A percentile compares a stretch with the other conserved stretches of the same genome.
Evolutionary conservation across 2,888 invertebrate genomes (phyloP).

Genomic region (Nomada flava): DNA sequence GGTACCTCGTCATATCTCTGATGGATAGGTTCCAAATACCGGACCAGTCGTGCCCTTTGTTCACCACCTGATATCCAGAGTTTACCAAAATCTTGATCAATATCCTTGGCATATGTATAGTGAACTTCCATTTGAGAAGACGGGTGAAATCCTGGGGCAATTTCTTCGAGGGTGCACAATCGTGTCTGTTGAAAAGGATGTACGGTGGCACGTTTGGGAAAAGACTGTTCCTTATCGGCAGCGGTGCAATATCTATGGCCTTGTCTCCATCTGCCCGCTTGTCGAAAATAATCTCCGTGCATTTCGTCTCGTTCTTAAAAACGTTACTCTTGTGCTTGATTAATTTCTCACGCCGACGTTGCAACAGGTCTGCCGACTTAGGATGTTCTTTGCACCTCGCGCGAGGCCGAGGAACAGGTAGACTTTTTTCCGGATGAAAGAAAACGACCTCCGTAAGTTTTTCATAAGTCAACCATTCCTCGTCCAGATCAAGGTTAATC

Average conservation of each 20-base stretch:
- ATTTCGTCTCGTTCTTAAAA: not conserved
- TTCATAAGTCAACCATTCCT: constrained; percentile 44
- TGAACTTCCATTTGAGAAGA: constrained; percentile 40
- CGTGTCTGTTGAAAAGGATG: constrained; percentile 32
- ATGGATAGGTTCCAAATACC: constrained; percentile 36
- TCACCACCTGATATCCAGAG: constrained; percentile 32
- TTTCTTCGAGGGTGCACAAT: not conserved
- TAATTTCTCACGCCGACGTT: not conserved
- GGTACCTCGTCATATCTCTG: constrained; percentile 22
- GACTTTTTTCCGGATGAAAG: not conserved
- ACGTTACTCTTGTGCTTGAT: not conserved
- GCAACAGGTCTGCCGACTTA: not conserved
- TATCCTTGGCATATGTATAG: constrained; percentile 34
- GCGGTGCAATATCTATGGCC: not conserved
- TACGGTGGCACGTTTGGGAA: constrained; percentile 50
- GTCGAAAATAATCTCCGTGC: constrained; percentile 17
- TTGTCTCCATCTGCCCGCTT: constrained; percentile 40
- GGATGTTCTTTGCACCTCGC: not conserved
- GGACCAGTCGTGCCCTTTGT: constrained; percentile 33
- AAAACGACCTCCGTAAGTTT: constrained; percentile 31
- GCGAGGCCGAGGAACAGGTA: not conserved
- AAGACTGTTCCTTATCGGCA: constrained; percentile 38
- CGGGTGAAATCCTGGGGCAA: constrained; percentile 21
- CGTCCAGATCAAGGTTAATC: constrained; percentile 40
- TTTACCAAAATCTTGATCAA: constrained; percentile 37